These are phyloP conservation scores for Tuta absoluta DNA, from an alignment of 2,888 invertebrate genomes.

Conservation along the genomic window DNA sequence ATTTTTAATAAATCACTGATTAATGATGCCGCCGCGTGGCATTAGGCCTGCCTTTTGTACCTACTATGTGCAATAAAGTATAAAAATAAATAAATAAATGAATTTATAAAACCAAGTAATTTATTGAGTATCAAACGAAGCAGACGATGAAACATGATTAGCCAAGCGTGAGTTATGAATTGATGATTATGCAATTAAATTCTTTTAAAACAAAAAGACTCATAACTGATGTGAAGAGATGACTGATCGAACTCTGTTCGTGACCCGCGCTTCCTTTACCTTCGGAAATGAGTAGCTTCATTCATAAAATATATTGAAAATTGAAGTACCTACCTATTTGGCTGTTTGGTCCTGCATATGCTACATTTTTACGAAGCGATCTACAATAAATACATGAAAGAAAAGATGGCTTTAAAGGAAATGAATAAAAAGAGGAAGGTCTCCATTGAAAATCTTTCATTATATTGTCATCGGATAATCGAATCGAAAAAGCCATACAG, in stretches of 20 bases:
- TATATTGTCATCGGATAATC: too few species aligned
- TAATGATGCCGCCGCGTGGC: too few species aligned
- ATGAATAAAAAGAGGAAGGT: too few species aligned
- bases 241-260: not conserved
- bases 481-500: too few species aligned
- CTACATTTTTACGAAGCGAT: not conserved
- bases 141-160: not conserved
- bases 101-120: not conserved
- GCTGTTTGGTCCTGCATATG: not conserved
- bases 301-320: not conserved
- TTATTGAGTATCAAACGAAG: not conserved
- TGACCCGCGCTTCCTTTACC: conserved; percentile 20
- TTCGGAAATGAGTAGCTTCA: not conserved
- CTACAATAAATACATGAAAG: not conserved
- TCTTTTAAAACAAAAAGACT: not conserved
- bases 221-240: conserved; percentile 6
- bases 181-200: conserved; percentile 14
- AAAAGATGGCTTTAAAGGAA: too few species aligned
- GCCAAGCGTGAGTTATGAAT: not conserved
- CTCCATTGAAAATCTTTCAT: too few species aligned
- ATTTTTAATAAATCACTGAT: not conserved
- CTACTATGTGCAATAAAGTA: too few species aligned
- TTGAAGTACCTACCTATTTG: not conserved
- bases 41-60: too few species aligned
- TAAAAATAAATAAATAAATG: too few species aligned